Evolutionary conservation across 1,140 invertebrate species (phyloP).

Genomic region (Dreissena rostriformis): DNA sequence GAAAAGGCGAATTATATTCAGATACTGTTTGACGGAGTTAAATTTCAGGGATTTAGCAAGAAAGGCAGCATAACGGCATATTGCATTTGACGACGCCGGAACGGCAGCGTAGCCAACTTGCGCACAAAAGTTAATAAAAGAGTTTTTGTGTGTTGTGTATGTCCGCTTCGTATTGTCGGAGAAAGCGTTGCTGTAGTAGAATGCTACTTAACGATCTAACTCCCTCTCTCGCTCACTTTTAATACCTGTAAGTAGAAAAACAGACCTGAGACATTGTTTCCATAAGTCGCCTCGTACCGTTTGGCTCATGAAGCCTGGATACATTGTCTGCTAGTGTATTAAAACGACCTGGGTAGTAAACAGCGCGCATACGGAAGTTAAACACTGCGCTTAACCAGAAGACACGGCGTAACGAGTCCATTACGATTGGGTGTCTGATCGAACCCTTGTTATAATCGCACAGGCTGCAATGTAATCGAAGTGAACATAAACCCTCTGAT

Average conservation of each 20-base stretch:
- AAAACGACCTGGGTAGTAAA: slow-evolving; percentile 8
- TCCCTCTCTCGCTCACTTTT: neutral
- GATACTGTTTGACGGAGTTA: slow-evolving; percentile 21
- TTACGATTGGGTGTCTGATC: neutral
- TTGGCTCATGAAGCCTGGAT: slow-evolving; percentile 5
- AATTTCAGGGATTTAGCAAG: slow-evolving; percentile 7
- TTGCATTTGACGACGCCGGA: neutral
- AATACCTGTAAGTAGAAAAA: slow-evolving; percentile 18
- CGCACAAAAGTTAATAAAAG: slow-evolving; percentile 1
- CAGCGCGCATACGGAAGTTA: slow-evolving; percentile 8
- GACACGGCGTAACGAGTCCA: neutral
- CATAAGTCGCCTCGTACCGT: neutral
- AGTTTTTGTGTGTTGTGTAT: neutral
- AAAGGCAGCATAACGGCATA: slow-evolving; percentile 13
- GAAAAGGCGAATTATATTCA: slow-evolving; percentile 6
- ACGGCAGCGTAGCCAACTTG: neutral
- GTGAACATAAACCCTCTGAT: neutral
- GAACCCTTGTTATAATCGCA: slow-evolving; percentile 20
- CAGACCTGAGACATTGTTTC: neutral
- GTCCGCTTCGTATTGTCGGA: slow-evolving; percentile 14
- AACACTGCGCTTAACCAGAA: slow-evolving; percentile 10
- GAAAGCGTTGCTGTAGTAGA: slow-evolving; percentile 10
- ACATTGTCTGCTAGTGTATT: neutral
- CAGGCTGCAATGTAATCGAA: slow-evolving; percentile 16
- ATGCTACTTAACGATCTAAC: neutral